Evolutionary conservation across 2,888 invertebrate species (phyloP).

Genomic region (Leptarthrus brevirostris): DNA sequence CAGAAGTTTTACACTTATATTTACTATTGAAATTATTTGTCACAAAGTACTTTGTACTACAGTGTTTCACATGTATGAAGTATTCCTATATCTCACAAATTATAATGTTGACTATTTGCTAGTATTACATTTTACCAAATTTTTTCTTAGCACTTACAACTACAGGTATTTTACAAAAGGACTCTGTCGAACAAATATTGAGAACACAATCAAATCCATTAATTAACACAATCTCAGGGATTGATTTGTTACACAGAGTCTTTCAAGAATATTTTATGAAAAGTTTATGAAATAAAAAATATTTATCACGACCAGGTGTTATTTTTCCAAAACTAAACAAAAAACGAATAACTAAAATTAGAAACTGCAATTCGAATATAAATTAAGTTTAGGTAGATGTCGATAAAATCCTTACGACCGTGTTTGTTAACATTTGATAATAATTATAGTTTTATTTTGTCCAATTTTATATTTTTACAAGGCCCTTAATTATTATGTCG

Average conservation of each 20-base stretch:
- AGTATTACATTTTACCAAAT: constrained; percentile 35
- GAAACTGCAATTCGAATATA: constrained; percentile 19
- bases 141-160: not conserved
- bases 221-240: constrained; percentile 45
- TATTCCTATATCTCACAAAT: not conserved
- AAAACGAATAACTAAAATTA: constrained; percentile 1
- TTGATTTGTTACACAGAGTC: constrained; percentile 47
- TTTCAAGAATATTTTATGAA: constrained; percentile 42
- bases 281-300: constrained; percentile 28
- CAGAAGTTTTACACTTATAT: too few species aligned
- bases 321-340: constrained; percentile 49
- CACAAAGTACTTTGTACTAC: constrained; percentile 6
- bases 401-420: constrained; percentile 7
- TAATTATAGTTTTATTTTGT: not conserved
- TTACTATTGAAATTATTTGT: not conserved
- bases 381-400: constrained; percentile 18
- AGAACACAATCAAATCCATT: constrained; percentile 47
- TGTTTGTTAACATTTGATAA: not conserved
- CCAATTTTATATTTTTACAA: not conserved
- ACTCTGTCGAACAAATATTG: constrained; percentile 8
- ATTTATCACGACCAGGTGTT: not conserved
- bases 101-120: constrained; percentile 2
- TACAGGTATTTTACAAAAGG: constrained; percentile 11
- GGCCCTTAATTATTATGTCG: not conserved
- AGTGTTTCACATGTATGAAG: too few species aligned